Percentiles rank a stretch among this genome's conserved stretches.
Conservation (phyloP, 2,113 vertebrate genomes). For the Syngnathus typhle region DNA sequence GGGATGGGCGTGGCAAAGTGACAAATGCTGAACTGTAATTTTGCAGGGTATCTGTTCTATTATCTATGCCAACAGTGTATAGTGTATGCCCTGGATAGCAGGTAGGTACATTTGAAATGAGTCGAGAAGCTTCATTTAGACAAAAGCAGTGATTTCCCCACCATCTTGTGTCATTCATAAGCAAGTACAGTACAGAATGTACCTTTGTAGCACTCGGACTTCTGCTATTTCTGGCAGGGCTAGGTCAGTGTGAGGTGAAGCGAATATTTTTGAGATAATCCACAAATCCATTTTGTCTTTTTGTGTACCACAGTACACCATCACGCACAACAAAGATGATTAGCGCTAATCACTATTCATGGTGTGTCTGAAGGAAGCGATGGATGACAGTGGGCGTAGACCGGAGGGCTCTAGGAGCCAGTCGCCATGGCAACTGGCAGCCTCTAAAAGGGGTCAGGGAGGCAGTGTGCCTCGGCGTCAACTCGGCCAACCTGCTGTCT, state of each 20-base stretch:
- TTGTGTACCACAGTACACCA: background rate
- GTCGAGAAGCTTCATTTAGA: no score
- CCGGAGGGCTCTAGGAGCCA: slow-evolving; percentile 57
- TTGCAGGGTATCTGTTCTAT: no score
- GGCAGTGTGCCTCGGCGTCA: slow-evolving; percentile 48
- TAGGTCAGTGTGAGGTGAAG: background rate
- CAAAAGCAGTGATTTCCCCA: no score
- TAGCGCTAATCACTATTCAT: slow-evolving; percentile 42
- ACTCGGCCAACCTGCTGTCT: slow-evolving; percentile 67
- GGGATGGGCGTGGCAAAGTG: background rate
- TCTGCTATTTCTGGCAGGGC: no score
- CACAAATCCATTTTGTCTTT: background rate
- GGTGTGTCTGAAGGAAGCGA: slow-evolving; percentile 24
- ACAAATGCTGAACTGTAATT: no score
- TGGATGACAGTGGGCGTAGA: slow-evolving; percentile 20
- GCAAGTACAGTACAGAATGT: no score
- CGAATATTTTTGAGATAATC: background rate
- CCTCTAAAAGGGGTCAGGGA: slow-evolving; percentile 47
- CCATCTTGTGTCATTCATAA: no score
- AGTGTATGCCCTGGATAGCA: no score
- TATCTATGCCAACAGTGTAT: no score
- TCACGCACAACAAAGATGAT: slow-evolving; percentile 15
- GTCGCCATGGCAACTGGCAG: slow-evolving; percentile 69
- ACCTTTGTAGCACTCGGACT: no score
- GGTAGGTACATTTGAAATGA: no score